These are phyloP conservation scores for Odontesthes bonariensis DNA, from an alignment of 2,113 vertebrate species.

Conservation along the genomic window DNA sequence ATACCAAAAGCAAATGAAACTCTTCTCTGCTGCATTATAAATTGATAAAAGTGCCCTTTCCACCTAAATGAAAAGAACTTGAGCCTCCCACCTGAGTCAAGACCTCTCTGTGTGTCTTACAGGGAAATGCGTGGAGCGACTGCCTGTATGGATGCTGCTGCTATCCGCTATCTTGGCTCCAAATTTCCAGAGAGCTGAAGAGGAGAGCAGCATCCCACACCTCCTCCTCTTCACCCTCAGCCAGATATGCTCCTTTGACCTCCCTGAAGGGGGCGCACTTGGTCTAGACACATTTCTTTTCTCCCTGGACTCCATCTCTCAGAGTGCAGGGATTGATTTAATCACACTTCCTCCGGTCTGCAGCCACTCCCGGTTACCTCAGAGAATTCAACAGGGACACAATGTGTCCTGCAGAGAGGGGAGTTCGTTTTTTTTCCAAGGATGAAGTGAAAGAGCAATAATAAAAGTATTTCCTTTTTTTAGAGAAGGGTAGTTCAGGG, in stretches of 20 bases:
- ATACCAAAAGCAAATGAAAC: neutral
- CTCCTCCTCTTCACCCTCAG: slow-evolving; percentile 56
- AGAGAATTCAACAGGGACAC: slow-evolving; percentile 29
- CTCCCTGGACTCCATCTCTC: neutral
- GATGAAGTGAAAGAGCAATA: slow-evolving; percentile 26
- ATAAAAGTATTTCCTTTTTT: neutral
- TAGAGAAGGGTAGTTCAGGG: no score
- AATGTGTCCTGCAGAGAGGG: slow-evolving; percentile 17
- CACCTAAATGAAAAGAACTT: slow-evolving; percentile 53
- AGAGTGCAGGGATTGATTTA: slow-evolving; percentile 50
- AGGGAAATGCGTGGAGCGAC: slow-evolving; percentile 80
- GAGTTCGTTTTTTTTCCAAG: neutral
- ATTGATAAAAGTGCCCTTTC: slow-evolving; percentile 5
- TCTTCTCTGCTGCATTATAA: neutral
- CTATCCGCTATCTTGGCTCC: slow-evolving; percentile 81
- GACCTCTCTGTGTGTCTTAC: slow-evolving; percentile 39
- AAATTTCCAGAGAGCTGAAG: slow-evolving; percentile 82
- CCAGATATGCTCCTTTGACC: slow-evolving; percentile 55
- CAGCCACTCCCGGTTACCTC: slow-evolving; percentile 43
- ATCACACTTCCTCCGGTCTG: slow-evolving; percentile 58
- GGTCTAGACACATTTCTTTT: slow-evolving; percentile 53
- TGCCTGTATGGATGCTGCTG: slow-evolving; percentile 82
- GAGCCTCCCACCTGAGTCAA: slow-evolving; percentile 56
- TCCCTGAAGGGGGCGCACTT: slow-evolving; percentile 76
- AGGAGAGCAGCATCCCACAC: slow-evolving; percentile 74